Percentiles rank a stretch among this genome's conserved stretches.
Conservation (phyloP, 2,888 invertebrate genomes). For the Leptopterna dolabrata region DNA sequence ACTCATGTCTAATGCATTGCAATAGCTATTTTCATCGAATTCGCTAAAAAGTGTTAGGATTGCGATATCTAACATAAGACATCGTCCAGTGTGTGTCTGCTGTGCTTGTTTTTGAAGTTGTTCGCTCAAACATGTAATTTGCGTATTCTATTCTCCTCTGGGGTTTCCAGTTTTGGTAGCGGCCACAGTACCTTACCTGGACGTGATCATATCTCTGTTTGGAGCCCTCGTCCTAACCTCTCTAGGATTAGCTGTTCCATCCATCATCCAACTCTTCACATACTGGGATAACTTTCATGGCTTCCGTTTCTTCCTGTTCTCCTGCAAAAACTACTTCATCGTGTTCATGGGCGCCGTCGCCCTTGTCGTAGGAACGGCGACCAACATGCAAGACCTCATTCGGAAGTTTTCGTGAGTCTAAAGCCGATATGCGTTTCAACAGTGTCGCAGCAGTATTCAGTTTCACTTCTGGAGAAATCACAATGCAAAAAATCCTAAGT, state of each 20-base stretch:
- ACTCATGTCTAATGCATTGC: too few relatives aligned
- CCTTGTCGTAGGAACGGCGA: not conserved
- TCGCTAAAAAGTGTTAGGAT: too few relatives aligned
- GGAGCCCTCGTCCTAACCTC: not conserved
- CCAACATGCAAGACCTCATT: not conserved
- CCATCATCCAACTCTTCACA: not conserved
- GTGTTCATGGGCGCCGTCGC: not conserved
- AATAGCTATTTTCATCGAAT: too few relatives aligned
- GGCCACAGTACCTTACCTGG: not conserved
- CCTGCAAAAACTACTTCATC: not conserved
- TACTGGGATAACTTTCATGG: not conserved
- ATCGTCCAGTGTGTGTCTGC: too few relatives aligned
- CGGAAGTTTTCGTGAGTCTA: not conserved
- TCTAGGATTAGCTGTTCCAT: not conserved
- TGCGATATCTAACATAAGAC: too few relatives aligned
- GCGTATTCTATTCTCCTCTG: too few relatives aligned
- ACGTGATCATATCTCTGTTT: not conserved
- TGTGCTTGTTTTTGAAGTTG: too few relatives aligned
- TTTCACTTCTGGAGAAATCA: too few relatives aligned
- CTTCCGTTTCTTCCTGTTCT: not conserved
- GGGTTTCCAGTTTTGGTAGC: not conserved
- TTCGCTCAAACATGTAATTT: too few relatives aligned
- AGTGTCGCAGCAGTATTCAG: too few relatives aligned
- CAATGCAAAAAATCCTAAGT: too few relatives aligned
- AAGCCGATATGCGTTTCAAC: too few relatives aligned